Evolutionary conservation across 2,797 vertebrate species (phyloP).

Genomic region (Acanthornis magna): DNA sequence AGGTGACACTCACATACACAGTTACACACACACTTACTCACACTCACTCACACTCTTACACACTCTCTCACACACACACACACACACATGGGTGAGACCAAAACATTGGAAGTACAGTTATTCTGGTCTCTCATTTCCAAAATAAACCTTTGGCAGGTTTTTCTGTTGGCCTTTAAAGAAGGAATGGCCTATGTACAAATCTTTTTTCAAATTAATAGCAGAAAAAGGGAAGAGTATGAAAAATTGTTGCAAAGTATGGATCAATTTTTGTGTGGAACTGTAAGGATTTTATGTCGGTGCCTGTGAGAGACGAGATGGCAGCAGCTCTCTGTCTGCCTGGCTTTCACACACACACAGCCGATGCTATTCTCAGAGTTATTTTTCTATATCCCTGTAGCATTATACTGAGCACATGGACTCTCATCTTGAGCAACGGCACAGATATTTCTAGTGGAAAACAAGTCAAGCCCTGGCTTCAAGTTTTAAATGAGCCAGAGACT

Average conservation of each 20-base stretch:
- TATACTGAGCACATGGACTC: accelerated
- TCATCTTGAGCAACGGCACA: neutral
- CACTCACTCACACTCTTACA: too few relatives aligned
- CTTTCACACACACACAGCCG: neutral
- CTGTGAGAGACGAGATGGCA: neutral
- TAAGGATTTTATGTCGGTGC: neutral
- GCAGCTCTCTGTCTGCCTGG: neutral
- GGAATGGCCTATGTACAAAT: neutral
- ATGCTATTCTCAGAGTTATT: neutral
- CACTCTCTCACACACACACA: neutral
- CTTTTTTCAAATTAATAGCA: neutral
- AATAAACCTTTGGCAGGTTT: neutral
- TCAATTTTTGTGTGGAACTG: neutral
- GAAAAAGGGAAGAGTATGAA: neutral
- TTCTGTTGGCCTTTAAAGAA: neutral
- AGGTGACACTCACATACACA: neutral
- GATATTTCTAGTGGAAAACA: neutral
- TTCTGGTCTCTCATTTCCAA: neutral
- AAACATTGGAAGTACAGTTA: neutral
- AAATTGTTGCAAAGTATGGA: neutral
- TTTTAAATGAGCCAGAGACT: neutral
- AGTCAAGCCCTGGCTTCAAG: neutral
- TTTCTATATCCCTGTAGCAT: neutral
- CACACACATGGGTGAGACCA: neutral
- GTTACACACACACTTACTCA: neutral